A percentile compares a stretch with the other conserved stretches of the same genome.
These are phyloP conservation scores for Seriola rivoliana DNA, from an alignment of 2,113 vertebrate genomes.

Conservation along the genomic window DNA sequence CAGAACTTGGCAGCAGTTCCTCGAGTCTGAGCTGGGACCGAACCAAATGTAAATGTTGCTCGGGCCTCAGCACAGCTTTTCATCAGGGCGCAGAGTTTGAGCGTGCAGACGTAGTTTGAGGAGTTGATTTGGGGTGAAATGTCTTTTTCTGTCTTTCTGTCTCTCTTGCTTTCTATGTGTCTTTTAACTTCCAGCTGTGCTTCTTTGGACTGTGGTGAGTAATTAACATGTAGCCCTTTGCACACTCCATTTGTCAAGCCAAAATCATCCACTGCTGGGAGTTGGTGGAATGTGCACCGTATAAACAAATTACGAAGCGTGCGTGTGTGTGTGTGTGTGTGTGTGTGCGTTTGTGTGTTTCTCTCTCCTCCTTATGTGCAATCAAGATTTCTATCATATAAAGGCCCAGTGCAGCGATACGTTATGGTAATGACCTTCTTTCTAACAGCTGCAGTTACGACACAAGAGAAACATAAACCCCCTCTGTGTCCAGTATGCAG, in stretches of 20 bases:
- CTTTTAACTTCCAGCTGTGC: not conserved
- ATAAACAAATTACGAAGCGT: constrained; percentile 44
- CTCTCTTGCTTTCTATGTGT: not conserved
- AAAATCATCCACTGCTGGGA: constrained; percentile 49
- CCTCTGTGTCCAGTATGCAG: constrained; percentile 40
- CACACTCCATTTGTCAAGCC: constrained; percentile 43
- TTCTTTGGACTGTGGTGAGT: constrained; percentile 15
- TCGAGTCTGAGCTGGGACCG: not conserved
- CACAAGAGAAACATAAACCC: constrained; percentile 52
- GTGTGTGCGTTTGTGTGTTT: constrained; percentile 25
- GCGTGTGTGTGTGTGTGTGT: not conserved
- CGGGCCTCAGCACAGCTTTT: constrained; percentile 22
- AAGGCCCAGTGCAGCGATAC: constrained; percentile 15
- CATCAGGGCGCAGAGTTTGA: constrained; percentile 15
- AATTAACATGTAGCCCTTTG: constrained; percentile 46
- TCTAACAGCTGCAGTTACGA: constrained; percentile 70
- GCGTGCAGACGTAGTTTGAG: constrained; percentile 2
- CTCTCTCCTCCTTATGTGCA: constrained; percentile 1
- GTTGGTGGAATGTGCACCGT: constrained; percentile 39
- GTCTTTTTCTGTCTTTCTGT: not conserved
- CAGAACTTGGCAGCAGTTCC: constrained; percentile 33
- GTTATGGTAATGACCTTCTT: constrained; percentile 35
- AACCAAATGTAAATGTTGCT: not conserved
- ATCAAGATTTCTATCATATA: not conserved
- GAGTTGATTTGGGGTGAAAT: constrained; percentile 11